These are phyloP conservation scores for Drosophila pseudoobscura DNA, from an alignment of 1,140 invertebrate species.

Conservation along the genomic window DNA sequence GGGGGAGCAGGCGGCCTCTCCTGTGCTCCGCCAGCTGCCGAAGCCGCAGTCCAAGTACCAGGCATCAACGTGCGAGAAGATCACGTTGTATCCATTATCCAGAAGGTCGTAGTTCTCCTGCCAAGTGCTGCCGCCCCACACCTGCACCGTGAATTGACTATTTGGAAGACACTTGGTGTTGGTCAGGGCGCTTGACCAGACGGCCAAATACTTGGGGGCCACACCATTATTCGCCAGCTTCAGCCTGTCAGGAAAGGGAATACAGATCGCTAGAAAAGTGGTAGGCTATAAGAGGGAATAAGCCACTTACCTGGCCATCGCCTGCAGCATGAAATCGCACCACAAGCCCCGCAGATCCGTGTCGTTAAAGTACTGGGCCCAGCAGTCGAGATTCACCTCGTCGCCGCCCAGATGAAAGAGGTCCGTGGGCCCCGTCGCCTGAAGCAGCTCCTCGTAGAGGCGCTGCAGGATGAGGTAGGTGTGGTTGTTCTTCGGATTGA, in stretches of 20 bases:
- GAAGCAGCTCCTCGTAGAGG: constrained; percentile 88
- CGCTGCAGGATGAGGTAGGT: constrained; percentile 88
- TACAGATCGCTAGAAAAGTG: background rate
- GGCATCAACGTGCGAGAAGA: constrained; percentile 92
- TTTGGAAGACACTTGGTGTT: constrained; percentile 88
- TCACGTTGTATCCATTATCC: constrained; percentile 89
- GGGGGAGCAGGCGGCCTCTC: constrained; percentile 89
- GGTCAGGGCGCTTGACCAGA: constrained; percentile 92
- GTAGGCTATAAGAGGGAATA: background rate
- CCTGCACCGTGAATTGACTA: constrained; percentile 86
- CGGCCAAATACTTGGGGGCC: constrained; percentile 86
- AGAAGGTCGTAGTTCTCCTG: constrained; percentile 89
- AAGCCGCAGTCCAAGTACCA: constrained; percentile 94
- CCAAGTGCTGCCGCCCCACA: constrained; percentile 91
- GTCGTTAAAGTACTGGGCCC: constrained; percentile 89
- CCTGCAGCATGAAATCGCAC: constrained; percentile 89
- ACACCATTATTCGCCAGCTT: constrained; percentile 87
- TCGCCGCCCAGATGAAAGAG: constrained; percentile 93
- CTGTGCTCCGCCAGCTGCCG: constrained; percentile 89
- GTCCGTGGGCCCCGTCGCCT: constrained; percentile 87
- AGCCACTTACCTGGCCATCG: constrained; percentile 83
- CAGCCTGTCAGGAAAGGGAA: constrained; percentile 69
- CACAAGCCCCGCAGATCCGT: constrained; percentile 90
- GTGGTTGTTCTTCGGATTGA: constrained; percentile 91
- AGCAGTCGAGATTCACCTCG: constrained; percentile 91